Percentiles rank a stretch among this genome's conserved stretches.
These are phyloP conservation scores for Acleris holmiana DNA, from an alignment of 2,888 invertebrate species.

Conservation along the genomic window DNA sequence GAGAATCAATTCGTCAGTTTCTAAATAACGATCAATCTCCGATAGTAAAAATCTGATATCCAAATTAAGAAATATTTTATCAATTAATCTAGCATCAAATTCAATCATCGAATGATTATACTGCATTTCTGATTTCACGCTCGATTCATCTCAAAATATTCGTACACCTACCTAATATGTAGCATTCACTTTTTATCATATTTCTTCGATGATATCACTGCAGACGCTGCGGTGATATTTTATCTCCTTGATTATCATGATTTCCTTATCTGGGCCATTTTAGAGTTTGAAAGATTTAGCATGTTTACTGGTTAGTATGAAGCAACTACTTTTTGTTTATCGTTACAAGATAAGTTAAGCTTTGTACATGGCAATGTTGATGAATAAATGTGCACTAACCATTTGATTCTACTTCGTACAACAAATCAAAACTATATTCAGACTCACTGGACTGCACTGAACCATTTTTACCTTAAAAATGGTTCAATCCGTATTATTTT, in stretches of 20 bases:
- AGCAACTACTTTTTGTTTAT: neutral
- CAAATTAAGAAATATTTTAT: neutral
- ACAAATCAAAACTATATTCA: too few relatives aligned
- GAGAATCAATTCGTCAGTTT: too few relatives aligned
- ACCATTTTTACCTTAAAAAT: too few relatives aligned
- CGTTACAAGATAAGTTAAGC: neutral
- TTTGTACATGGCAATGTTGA: too few relatives aligned
- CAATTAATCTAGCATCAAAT: constrained; percentile 4
- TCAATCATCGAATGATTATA: constrained; percentile 17
- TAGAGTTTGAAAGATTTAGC: neutral
- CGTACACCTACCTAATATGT: constrained; percentile 1
- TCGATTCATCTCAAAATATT: constrained; percentile 22
- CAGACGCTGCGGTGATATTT: constrained; percentile 7
- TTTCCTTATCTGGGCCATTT: constrained; percentile 3
- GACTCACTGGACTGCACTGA: too few relatives aligned
- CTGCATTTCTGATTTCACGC: constrained; percentile 30
- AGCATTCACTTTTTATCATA: constrained; percentile 10
- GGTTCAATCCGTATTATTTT: too few relatives aligned
- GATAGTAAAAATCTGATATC: neutral
- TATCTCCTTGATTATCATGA: constrained; percentile 24
- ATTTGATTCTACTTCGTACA: too few relatives aligned
- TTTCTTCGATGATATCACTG: constrained; percentile 26
- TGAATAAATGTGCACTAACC: too few relatives aligned
- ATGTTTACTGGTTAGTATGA: neutral
- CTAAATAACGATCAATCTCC: neutral